Evolutionary conservation across 2,888 invertebrate genomes (phyloP).

Genomic region (Agrochola circellaris): DNA sequence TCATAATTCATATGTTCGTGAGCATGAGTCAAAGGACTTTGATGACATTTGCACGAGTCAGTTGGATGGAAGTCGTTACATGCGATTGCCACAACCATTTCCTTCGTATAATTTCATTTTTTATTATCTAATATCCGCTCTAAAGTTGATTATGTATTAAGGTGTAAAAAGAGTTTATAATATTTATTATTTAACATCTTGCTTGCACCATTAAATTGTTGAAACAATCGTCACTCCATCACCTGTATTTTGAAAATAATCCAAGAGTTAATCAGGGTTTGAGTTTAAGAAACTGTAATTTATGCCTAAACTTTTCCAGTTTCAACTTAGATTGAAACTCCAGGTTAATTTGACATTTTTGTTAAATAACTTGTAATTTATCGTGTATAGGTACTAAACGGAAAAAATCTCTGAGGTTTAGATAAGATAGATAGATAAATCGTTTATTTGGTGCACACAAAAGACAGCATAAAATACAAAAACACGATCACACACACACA

Average conservation of each 20-base stretch:
- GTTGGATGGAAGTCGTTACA: slow-evolving; percentile 29
- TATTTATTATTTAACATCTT: slow-evolving; percentile 36
- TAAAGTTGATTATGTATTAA: slow-evolving; percentile 22
- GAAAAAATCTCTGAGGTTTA: background rate
- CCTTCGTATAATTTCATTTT: slow-evolving; percentile 37
- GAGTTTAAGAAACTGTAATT: slow-evolving; percentile 32
- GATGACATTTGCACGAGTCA: slow-evolving; percentile 53
- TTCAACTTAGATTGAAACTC: slow-evolving; percentile 8
- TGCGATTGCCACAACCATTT: slow-evolving; percentile 31
- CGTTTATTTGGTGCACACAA: too few relatives aligned
- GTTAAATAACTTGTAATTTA: background rate
- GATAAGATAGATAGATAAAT: too few relatives aligned
- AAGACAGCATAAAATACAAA: too few relatives aligned
- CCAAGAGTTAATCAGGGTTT: slow-evolving; percentile 2
- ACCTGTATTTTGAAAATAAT: slow-evolving; percentile 33
- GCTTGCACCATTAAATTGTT: slow-evolving; percentile 5
- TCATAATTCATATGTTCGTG: slow-evolving; percentile 43
- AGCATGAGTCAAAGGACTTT: slow-evolving; percentile 30
- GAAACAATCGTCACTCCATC: slow-evolving; percentile 24
- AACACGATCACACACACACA: too few relatives aligned
- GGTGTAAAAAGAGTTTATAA: slow-evolving; percentile 21
- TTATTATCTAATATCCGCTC: slow-evolving; percentile 44
- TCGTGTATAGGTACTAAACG: background rate
- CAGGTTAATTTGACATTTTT: slow-evolving; percentile 4
- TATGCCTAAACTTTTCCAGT: slow-evolving; percentile 20